Evolutionary conservation across 2,888 invertebrate genomes (phyloP).

Genomic region (Ornithoptera alexandrae): DNA sequence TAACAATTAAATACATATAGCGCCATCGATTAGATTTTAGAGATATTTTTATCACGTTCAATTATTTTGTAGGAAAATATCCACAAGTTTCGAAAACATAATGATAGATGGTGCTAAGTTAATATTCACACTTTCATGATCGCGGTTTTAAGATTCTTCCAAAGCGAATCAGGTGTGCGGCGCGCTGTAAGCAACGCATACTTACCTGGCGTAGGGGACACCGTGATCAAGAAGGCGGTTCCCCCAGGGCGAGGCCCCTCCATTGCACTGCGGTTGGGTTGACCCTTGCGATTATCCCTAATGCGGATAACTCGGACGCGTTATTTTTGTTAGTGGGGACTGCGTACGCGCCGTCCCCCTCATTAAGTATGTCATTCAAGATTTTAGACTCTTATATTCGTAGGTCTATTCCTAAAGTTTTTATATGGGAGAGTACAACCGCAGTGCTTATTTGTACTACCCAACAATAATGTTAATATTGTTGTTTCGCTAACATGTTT

Average conservation of each 20-base stretch:
- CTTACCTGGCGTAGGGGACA: conserved; percentile 42
- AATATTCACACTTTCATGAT: not conserved
- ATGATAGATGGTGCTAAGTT: not conserved
- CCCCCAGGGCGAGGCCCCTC: conserved; percentile 43
- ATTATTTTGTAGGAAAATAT: too few relatives aligned
- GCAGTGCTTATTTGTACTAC: too few relatives aligned
- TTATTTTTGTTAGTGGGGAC: conserved; percentile 43
- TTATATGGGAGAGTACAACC: too few relatives aligned
- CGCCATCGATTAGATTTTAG: too few relatives aligned
- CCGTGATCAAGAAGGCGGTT: conserved; percentile 43
- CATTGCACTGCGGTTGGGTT: conserved; percentile 43
- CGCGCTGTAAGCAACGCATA: conserved; percentile 30
- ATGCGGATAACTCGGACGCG: conserved; percentile 44
- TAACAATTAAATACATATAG: too few relatives aligned
- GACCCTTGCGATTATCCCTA: conserved; percentile 44
- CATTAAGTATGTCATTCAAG: not conserved
- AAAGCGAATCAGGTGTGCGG: conserved; percentile 24
- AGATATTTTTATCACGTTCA: too few relatives aligned
- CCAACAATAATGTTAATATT: too few relatives aligned
- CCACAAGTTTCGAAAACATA: too few relatives aligned
- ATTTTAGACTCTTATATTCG: too few relatives aligned
- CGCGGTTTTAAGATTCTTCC: conserved; percentile 27
- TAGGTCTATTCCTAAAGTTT: too few relatives aligned
- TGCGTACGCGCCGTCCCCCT: conserved; percentile 36
- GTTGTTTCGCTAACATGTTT: too few relatives aligned